Conservation (phyloP, 2,888 invertebrate genomes). For the Trachelus tabidus region DNA sequence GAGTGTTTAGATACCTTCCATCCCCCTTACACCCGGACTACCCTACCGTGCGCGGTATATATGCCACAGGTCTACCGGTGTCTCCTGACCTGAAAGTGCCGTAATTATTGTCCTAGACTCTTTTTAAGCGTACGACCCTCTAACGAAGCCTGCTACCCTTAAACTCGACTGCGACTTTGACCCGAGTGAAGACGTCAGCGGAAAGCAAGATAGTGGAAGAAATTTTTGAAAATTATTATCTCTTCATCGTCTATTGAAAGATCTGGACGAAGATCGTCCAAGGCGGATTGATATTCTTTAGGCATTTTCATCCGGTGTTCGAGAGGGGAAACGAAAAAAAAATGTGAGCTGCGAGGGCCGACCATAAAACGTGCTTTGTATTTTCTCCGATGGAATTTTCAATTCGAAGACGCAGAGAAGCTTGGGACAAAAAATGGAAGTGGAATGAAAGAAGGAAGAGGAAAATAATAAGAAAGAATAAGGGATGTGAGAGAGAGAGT, state of each 20-base stretch:
- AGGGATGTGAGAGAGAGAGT: conserved; percentile 11
- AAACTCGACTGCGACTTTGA: neutral
- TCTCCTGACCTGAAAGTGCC: conserved; percentile 8
- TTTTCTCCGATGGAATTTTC: conserved; percentile 39
- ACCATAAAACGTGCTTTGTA: conserved; percentile 1
- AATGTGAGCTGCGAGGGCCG: neutral
- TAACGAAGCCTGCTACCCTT: neutral
- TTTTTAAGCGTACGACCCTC: neutral
- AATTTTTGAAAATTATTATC: neutral
- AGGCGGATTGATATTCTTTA: neutral
- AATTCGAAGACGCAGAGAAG: conserved; percentile 35
- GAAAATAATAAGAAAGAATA: neutral
- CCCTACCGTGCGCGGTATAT: neutral
- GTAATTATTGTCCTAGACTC: neutral
- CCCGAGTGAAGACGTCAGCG: neutral
- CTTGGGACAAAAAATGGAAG: conserved; percentile 12
- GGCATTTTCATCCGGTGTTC: neutral
- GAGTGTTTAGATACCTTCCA: conserved; percentile 19
- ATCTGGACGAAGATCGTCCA: neutral
- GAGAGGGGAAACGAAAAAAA: neutral
- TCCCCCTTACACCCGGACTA: neutral
- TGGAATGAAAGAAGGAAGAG: conserved; percentile 15
- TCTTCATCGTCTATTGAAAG: neutral
- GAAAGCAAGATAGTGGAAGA: neutral
- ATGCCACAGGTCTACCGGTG: neutral